Evolutionary conservation across 2,797 vertebrate genomes (phyloP).

Genomic region (Megalops cyprinoides): DNA sequence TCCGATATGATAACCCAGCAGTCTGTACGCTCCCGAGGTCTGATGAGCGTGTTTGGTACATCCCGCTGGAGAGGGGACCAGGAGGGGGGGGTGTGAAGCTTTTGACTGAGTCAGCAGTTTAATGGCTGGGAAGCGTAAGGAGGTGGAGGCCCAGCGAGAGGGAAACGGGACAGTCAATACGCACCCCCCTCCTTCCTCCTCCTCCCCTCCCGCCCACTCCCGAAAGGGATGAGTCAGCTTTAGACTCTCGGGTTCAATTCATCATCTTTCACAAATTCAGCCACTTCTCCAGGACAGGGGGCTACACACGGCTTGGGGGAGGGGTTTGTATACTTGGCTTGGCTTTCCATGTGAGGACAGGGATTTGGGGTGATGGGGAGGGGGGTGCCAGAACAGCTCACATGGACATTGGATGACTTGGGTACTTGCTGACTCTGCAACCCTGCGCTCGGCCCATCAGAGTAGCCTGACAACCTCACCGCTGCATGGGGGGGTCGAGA

Average conservation of each 20-base stretch:
- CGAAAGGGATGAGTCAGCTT: neutral
- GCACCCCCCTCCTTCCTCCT: too few relatives aligned
- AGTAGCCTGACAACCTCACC: neutral
- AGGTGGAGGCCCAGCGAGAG: neutral
- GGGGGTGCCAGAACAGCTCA: neutral
- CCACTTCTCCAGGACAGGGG: neutral
- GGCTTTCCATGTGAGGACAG: too few relatives aligned
- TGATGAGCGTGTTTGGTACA: neutral
- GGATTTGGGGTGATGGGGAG: neutral
- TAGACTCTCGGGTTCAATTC: neutral
- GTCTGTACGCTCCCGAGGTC: neutral
- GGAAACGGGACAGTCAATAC: neutral
- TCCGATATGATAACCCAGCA: too few relatives aligned
- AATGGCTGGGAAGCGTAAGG: neutral
- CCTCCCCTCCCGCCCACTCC: too few relatives aligned
- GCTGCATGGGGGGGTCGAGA: neutral
- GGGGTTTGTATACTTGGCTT: too few relatives aligned
- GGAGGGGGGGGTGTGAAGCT: neutral
- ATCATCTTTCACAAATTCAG: neutral
- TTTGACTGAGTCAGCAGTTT: neutral
- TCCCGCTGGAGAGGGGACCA: neutral
- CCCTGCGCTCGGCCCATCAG: too few relatives aligned
- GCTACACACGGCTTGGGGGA: neutral
- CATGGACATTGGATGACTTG: neutral
- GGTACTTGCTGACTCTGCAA: neutral